phyloP scores from a whole-genome alignment of 2,797 vertebrate genomes.

The Enteromius afrohamiltoni region DNA sequence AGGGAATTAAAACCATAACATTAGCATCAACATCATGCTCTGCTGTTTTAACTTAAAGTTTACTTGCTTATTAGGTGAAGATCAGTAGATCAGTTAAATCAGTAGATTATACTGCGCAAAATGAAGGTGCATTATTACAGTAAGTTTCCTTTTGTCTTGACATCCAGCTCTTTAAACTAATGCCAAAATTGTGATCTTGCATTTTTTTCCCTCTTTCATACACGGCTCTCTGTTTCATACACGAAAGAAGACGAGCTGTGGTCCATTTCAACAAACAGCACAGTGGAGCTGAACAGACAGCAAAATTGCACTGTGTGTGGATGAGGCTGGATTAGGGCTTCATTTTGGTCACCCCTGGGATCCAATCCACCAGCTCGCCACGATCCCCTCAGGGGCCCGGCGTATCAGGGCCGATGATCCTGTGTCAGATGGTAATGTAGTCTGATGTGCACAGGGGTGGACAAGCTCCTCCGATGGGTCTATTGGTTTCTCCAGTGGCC shows the following conservation, averaged over 20 bases:
- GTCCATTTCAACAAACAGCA: conserved; percentile 4
- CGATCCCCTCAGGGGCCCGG: conserved; percentile 32
- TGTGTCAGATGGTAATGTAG: conserved; percentile 32
- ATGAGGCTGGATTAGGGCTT: conserved; percentile 47
- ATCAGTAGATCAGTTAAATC: no score
- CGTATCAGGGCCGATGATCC: conserved; percentile 47
- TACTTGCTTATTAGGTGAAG: conserved; percentile 1
- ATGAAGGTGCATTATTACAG: conserved; percentile 55
- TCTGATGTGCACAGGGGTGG: conserved; percentile 10
- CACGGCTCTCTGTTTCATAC: not conserved
- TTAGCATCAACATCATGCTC: not conserved
- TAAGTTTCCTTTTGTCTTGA: conserved; percentile 48
- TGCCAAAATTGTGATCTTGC: conserved; percentile 61
- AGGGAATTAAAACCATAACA: not conserved
- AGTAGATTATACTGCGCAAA: not conserved
- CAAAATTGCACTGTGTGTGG: conserved; percentile 25
- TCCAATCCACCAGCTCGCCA: conserved; percentile 54
- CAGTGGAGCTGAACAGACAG: conserved; percentile 30
- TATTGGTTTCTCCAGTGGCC: conserved; percentile 28
- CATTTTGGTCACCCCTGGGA: conserved; percentile 57
- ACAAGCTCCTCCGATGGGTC: conserved; percentile 35
- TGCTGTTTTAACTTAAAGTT: not conserved
- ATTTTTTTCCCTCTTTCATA: conserved; percentile 55
- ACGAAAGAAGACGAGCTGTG: not conserved
- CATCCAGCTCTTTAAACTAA: conserved; percentile 56